Percentiles rank a stretch among this genome's conserved stretches.
Evolutionary conservation across 2,888 invertebrate species (phyloP).

Genomic region (Ormyrus pomaceus): DNA sequence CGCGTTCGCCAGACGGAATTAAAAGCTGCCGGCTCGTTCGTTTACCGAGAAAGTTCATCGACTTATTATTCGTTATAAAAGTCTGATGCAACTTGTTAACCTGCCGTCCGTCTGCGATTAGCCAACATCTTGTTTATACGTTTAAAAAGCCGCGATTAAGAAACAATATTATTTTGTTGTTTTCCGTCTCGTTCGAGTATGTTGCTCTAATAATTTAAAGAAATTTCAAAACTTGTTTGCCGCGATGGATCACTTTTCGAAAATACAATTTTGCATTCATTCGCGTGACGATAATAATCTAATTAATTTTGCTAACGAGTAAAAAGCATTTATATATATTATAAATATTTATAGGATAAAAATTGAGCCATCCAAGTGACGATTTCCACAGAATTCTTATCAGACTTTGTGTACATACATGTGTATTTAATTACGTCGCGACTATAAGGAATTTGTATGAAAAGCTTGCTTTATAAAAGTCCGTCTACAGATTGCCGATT

Average conservation of each 20-base stretch:
- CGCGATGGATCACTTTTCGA: no score
- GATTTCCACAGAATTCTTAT: constrained; percentile 19
- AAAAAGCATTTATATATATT: no score
- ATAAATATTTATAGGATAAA: no score
- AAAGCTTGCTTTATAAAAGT: background rate
- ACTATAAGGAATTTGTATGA: constrained; percentile 8
- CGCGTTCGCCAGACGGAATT: background rate
- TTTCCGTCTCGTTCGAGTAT: no score
- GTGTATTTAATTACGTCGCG: constrained; percentile 39
- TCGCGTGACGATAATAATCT: no score
- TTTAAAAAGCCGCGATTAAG: background rate
- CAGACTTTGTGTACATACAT: background rate
- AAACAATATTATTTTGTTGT: no score
- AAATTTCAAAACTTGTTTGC: no score
- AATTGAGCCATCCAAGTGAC: no score
- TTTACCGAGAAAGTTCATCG: constrained; percentile 36
- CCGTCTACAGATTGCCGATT: background rate
- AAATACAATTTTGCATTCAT: no score
- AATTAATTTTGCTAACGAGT: no score
- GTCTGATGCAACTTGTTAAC: constrained; percentile 27
- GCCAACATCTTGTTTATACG: background rate
- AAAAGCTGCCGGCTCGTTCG: constrained; percentile 5
- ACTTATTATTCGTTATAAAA: constrained; percentile 22
- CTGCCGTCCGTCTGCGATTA: background rate
- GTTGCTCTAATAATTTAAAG: no score